Evolutionary conservation across 2,888 invertebrate genomes (phyloP).

Genomic region (Gandaritis pyraliata): DNA sequence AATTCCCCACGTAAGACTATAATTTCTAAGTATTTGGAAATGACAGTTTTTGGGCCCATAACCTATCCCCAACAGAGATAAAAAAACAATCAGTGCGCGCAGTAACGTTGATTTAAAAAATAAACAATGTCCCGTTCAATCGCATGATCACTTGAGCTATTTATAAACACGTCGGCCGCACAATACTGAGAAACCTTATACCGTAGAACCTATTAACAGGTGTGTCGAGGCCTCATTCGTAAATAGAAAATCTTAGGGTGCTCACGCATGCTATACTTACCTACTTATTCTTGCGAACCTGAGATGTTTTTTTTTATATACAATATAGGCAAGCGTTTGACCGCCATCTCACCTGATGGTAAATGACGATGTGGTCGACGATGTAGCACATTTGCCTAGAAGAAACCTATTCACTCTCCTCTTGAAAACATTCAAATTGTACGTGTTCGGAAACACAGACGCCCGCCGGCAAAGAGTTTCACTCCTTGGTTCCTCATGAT

Average conservation of each 20-base stretch:
- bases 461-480: no score
- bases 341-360: no score
- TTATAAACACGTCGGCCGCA: slow-evolving; percentile 25
- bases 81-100: not conserved
- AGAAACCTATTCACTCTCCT: no score
- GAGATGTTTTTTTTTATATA: not conserved
- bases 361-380: no score
- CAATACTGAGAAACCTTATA: slow-evolving; percentile 33
- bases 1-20: no score
- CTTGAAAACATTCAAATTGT: no score
- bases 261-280: not conserved
- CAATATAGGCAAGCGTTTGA: no score
- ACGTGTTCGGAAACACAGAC: no score
- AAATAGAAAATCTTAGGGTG: slow-evolving; percentile 27
- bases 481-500: no score
- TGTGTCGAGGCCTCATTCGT: slow-evolving; percentile 33
- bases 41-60: no score
- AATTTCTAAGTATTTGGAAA: no score
- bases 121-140: slow-evolving; percentile 19
- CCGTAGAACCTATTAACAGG: slow-evolving; percentile 32
- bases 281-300: not conserved
- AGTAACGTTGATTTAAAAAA: slow-evolving; percentile 12
- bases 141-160: slow-evolving; percentile 30
- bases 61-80: not conserved
- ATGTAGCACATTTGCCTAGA: no score